Conservation (phyloP, 2,113 vertebrate species). For the Calidris pygmaea region DNA sequence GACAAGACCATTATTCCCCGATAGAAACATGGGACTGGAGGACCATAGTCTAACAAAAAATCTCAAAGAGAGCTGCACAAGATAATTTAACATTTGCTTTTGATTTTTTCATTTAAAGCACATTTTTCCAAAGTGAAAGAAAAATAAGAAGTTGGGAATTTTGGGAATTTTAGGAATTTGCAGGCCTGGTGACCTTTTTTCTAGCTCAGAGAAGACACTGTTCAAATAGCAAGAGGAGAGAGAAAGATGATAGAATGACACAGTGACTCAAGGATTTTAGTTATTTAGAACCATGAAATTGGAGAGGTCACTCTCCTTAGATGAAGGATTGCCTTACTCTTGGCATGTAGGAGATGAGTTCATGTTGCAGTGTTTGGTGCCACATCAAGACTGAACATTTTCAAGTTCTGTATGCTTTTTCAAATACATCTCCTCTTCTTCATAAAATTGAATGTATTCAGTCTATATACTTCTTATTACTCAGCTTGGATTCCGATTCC, state of each 20-base stretch:
- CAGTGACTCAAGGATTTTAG: not conserved
- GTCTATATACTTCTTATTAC: not conserved
- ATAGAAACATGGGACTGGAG: constrained; percentile 48
- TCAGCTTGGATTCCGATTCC: not conserved
- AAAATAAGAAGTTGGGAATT: constrained; percentile 34
- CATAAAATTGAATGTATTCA: not conserved
- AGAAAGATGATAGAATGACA: constrained; percentile 15
- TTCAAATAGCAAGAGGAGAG: not conserved
- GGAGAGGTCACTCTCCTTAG: not conserved
- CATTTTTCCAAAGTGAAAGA: constrained; percentile 38
- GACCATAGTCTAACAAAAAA: constrained; percentile 35
- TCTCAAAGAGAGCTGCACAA: constrained; percentile 31
- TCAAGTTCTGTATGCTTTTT: not conserved
- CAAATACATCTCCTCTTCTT: not conserved
- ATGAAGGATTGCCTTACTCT: not conserved
- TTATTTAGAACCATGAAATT: not conserved
- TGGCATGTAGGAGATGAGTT: not conserved
- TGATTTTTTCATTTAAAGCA: constrained; percentile 61
- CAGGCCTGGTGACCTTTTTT: constrained; percentile 5
- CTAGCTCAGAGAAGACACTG: constrained; percentile 20
- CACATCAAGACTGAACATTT: not conserved
- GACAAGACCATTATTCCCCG: constrained; percentile 40
- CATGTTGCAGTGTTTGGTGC: not conserved
- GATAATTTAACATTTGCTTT: not conserved
- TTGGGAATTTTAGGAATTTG: constrained; percentile 32